Percentiles rank a stretch among this genome's conserved stretches.
phyloP scores from a whole-genome alignment of 2,888 invertebrate genomes.

The Amphipyra tragopoginis region DNA sequence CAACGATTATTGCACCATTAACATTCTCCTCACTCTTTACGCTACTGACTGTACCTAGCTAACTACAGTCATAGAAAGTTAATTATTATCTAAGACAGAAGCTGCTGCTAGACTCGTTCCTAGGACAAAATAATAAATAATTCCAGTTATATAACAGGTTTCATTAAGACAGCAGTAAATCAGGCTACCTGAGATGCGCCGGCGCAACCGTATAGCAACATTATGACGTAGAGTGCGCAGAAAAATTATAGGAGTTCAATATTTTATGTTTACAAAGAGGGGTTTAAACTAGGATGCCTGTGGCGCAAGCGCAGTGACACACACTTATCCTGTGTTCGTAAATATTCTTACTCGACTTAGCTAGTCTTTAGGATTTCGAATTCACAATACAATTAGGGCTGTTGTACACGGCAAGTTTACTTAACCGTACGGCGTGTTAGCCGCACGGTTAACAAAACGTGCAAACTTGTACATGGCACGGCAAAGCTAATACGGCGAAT shows the following conservation, averaged over 20 bases:
- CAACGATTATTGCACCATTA: conserved; percentile 46
- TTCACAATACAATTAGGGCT: too few relatives aligned
- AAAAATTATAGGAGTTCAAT: conserved; percentile 47
- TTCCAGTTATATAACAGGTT: conserved; percentile 88
- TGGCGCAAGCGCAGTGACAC: neutral
- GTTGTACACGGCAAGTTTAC: too few relatives aligned
- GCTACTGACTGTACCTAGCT: conserved; percentile 41
- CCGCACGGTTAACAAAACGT: too few relatives aligned
- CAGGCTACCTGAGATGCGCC: conserved; percentile 85
- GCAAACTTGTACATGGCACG: too few relatives aligned
- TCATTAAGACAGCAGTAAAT: conserved; percentile 88
- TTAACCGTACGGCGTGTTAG: too few relatives aligned
- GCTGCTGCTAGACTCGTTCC: conserved; percentile 78
- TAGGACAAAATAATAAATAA: conserved; percentile 88
- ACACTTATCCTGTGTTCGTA: neutral
- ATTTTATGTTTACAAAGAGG: neutral
- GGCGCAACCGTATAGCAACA: conserved; percentile 72
- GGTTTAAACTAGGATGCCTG: neutral
- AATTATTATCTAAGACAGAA: conserved; percentile 86
- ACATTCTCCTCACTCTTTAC: conserved; percentile 33
- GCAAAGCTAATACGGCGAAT: too few relatives aligned
- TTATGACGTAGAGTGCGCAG: conserved; percentile 71
- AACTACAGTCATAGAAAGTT: conserved; percentile 74
- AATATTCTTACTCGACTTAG: neutral
- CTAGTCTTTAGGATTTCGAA: too few relatives aligned